Percentiles rank a stretch among this genome's conserved stretches.
Evolutionary conservation across 1,140 invertebrate genomes (phyloP).

Genomic region (Linepithema humile): DNA sequence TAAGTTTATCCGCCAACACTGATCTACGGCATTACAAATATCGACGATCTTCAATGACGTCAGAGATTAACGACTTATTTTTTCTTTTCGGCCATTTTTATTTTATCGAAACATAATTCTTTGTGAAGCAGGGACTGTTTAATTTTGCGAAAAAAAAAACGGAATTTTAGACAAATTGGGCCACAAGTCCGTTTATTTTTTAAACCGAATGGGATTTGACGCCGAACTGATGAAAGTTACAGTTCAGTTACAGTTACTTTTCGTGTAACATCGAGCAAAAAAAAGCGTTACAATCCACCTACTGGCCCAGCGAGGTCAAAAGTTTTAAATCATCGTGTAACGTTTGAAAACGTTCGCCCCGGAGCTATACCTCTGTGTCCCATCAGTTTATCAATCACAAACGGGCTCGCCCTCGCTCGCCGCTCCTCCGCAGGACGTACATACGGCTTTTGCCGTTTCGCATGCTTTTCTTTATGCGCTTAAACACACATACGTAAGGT

Average conservation of each 20-base stretch:
- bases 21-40: too few relatives aligned
- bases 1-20: too few relatives aligned
- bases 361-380: not conserved
- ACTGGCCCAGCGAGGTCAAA: conserved; percentile 26
- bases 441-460: conserved; percentile 20
- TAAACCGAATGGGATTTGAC: conserved; percentile 29
- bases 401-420: not conserved
- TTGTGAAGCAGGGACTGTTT: not conserved
- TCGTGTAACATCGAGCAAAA: not conserved
- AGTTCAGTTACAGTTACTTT: conserved; percentile 33
- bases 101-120: conserved; percentile 8
- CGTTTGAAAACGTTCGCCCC: conserved; percentile 27
- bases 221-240: conserved; percentile 14
- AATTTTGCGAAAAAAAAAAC: not conserved
- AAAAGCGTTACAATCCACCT: not conserved
- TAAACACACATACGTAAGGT: conserved; percentile 5
- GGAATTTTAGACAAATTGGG: conserved; percentile 29
- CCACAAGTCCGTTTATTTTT: conserved; percentile 10
- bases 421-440: not conserved
- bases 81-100: not conserved
- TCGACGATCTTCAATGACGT: not conserved
- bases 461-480: conserved; percentile 49
- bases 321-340: conserved; percentile 17
- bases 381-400: conserved; percentile 22
- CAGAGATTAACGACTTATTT: too few relatives aligned